Base-by-base conservation (phyloP, 2,113 vertebrate species). In the Cyanoramphus novaezelandiae region DNA sequence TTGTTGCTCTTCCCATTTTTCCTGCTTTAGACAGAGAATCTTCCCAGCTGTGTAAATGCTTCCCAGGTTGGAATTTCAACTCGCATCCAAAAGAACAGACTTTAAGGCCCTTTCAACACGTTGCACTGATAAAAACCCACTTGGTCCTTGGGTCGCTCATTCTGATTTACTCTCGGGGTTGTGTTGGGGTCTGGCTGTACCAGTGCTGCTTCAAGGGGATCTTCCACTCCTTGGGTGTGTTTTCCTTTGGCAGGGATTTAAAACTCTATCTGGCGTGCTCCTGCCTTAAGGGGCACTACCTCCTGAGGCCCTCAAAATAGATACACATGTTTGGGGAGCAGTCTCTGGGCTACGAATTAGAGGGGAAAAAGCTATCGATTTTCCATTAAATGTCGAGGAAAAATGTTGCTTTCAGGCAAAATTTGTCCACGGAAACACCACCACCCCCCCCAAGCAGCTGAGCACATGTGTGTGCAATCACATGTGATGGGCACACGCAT, bases 81-180 rank as follows among this genome's bases (percentile, higher is more conserved):
- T 39, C 18, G 0, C 3, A 8, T 7, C 46, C 11, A 0, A 21
- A 46, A 31, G 18, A 10, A 9, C 2, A 2, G 27, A 16, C 7
- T 63, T 59, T 1, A 5, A 13, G 24, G 9, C 29, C 53, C 19
- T 59, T 12, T 53, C 4, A 3, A 24, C 33, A 11, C 21, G 1
- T 7, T 0, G 3, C 62, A 2, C 18, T 4, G 37, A 20, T 7
- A 13, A 72, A 72, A 89, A 74, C 6, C 8, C 44, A 2, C 17
- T 10, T 17, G 1, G 10, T 3, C 65, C 24, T 59, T 2, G n/a
- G 15, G 52, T 43, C 2, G 1, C 33, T 46, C 1, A 1, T 8
- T 41, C 27, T 6, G 25, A 4, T 21, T 35, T 7, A 1, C 0
- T 1, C 1, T 7, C 31, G 87, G 63, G 9, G 18, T 68, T 25